Conservation (phyloP, 2,113 vertebrate species). For the Gymnorhina tibicen region DNA sequence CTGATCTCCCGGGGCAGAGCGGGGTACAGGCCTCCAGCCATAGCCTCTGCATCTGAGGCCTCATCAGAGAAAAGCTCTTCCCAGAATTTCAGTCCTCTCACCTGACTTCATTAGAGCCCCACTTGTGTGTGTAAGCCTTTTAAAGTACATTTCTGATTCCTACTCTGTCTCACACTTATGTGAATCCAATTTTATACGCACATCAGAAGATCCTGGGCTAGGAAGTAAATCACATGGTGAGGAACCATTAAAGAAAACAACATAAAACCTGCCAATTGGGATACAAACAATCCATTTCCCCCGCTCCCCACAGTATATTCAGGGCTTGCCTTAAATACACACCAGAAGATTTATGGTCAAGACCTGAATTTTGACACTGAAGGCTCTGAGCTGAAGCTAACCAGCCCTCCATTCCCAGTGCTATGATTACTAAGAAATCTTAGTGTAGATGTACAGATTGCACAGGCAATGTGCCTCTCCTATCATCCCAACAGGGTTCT, state of each 20-base stretch:
- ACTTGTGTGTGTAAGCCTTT: not conserved
- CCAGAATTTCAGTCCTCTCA: not conserved
- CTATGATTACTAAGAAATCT: not conserved
- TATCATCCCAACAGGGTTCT: not conserved
- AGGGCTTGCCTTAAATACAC: not conserved
- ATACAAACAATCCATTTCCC: not conserved
- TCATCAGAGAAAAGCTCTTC: not conserved
- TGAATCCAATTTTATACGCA: not conserved
- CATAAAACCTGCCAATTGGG: not conserved
- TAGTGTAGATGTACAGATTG: not conserved
- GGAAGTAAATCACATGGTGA: not conserved
- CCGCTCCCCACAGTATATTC: not conserved
- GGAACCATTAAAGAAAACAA: not conserved
- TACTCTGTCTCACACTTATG: not conserved
- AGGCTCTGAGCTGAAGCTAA: not conserved
- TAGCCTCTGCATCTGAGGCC: not conserved
- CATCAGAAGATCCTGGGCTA: not conserved
- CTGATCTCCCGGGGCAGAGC: accelerated
- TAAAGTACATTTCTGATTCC: not conserved
- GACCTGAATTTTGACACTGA: not conserved
- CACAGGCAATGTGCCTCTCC: not conserved
- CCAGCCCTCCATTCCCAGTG: not conserved
- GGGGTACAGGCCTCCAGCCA: not conserved
- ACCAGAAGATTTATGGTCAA: not conserved
- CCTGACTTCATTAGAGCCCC: not conserved